Percentiles rank a stretch among this genome's conserved stretches.
Evolutionary conservation across 1,140 invertebrate species (phyloP).

Genomic region (Chionoecetes opilio): DNA sequence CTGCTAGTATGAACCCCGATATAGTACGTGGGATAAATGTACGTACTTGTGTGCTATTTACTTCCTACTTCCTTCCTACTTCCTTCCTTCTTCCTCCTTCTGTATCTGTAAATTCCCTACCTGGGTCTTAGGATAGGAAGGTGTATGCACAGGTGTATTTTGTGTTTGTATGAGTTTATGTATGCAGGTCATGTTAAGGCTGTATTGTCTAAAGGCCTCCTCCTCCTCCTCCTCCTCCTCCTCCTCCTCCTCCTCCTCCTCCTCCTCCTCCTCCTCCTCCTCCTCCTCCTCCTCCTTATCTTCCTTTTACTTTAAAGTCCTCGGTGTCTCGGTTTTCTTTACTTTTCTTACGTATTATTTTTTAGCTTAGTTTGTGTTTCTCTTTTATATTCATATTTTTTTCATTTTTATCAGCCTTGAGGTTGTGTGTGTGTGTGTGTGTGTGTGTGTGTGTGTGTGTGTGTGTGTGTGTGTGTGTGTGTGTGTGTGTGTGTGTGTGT

Average conservation of each 20-base stretch:
- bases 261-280: background rate
- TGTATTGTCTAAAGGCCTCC: background rate
- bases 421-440: background rate
- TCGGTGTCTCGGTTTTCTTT: background rate
- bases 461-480: slow-evolving; percentile 27
- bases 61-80: background rate
- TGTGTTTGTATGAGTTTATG: background rate
- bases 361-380: background rate
- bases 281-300: background rate
- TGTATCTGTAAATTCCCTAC: background rate
- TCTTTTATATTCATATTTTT: too few species aligned
- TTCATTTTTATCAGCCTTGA: too few species aligned
- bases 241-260: background rate
- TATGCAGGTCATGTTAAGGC: background rate
- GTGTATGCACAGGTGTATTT: background rate
- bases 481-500: slow-evolving; percentile 16
- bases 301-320: background rate
- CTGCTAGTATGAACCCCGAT: background rate
- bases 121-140: background rate
- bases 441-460: background rate
- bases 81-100: background rate
- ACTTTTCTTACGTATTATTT: background rate
- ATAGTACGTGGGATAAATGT: background rate
- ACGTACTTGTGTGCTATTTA: background rate
- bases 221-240: background rate